phyloP scores from a whole-genome alignment of 23 tunicate genomes.

The Halocynthia aurantium region DNA sequence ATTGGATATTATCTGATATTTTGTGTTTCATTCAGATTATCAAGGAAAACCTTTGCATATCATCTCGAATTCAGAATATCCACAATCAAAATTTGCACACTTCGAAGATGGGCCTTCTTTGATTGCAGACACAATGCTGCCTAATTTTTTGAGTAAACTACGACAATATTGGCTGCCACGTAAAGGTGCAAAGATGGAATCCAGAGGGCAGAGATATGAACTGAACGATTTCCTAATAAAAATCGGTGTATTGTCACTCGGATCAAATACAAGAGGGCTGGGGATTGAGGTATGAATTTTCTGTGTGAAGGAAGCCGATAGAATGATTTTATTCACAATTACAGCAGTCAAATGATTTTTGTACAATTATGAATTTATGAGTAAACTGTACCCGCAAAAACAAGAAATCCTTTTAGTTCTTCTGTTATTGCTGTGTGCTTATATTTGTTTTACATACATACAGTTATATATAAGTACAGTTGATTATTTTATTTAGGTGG shows the following conservation, averaged over 20 bases:
- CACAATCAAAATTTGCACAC: conserved; percentile 62
- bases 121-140: conserved; percentile 51
- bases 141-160: conserved; percentile 58
- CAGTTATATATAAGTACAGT: too few species aligned
- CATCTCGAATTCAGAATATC: conserved; percentile 55
- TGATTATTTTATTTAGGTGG: conserved; percentile 25
- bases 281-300: conserved; percentile 35
- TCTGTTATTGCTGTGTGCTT: too few species aligned
- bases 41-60: conserved; percentile 56
- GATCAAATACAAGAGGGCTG: conserved; percentile 69
- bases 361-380: too few species aligned
- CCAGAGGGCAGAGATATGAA: conserved; percentile 72
- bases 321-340: not conserved
- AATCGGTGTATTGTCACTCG: conserved; percentile 70
- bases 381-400: too few species aligned
- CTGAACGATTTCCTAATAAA: conserved; percentile 67
- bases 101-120: conserved; percentile 82
- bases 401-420: too few species aligned
- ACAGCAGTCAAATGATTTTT: not conserved
- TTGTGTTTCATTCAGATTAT: conserved; percentile 1
- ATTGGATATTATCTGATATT: too few species aligned
- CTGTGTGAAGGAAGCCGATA: not conserved
- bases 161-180: conserved; percentile 63
- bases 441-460: too few species aligned
- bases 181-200: conserved; percentile 76